These are phyloP conservation scores for Alethe castanea DNA, from an alignment of 2,113 vertebrate genomes.

Conservation along the genomic window DNA sequence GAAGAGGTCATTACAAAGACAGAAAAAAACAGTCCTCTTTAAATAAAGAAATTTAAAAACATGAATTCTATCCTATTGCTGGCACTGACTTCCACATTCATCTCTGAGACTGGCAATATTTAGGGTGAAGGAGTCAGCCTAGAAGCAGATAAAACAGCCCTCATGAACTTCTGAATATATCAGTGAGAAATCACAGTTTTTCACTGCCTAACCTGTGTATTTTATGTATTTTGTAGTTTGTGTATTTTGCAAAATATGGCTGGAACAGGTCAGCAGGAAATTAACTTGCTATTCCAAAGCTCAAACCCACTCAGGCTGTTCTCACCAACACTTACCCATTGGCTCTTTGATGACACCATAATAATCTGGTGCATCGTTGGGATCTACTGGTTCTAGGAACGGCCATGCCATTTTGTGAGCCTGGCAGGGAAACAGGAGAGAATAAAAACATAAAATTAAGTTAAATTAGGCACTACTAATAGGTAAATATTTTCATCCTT, in stretches of 20 bases:
- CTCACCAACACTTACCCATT: conserved; percentile 83
- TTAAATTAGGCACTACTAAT: background rate
- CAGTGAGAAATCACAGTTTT: background rate
- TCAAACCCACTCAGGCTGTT: background rate
- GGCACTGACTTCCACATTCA: background rate
- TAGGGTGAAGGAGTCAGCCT: background rate
- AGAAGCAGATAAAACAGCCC: background rate
- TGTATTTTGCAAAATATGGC: background rate
- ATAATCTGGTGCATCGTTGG: conserved; percentile 97
- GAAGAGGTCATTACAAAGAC: background rate
- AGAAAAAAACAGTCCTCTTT: background rate
- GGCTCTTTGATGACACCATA: conserved; percentile 98
- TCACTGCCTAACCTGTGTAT: background rate
- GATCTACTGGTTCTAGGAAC: conserved; percentile 95
- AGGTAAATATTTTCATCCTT: background rate
- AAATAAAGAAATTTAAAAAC: background rate
- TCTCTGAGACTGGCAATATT: background rate
- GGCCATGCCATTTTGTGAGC: conserved; percentile 99
- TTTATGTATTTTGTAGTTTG: background rate
- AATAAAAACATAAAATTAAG: background rate
- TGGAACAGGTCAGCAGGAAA: background rate
- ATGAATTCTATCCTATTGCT: background rate
- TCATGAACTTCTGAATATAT: background rate
- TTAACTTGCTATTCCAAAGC: background rate
- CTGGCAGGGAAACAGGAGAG: conserved; percentile 62